Base-by-base conservation (phyloP, 2,797 vertebrate species). In the Pyrrhura leucotis region DNA sequence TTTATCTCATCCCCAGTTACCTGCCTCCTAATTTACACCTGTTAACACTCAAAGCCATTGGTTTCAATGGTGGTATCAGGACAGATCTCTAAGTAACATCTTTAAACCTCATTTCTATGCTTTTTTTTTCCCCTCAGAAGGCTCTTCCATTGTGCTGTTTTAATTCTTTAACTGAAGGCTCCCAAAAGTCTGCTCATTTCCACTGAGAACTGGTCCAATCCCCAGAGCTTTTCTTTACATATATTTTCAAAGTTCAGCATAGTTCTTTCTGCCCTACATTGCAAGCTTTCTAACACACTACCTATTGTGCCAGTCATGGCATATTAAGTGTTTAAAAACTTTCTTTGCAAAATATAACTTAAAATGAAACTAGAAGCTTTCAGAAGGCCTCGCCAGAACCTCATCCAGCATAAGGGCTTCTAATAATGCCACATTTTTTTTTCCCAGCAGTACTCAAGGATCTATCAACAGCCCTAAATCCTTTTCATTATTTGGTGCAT, bases 221-320 rank as follows among this genome's bases (percentile, higher is more conserved):
- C 83, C 95, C 54, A 67, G 93, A 94, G 96, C 83, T 86, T 93
- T 94, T 84, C 81, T 82, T 71, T 93, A 95, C 77, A 62, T 76
- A 5, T 51, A 87, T 85, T 94, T 94, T 95, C 91, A 94, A 95
- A 91, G 95, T 95, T 91, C 88, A 85, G 80, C 80, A 68, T 9
- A 86, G 56, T 35, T 93, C 91, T 91, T 79, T 85, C 81, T 95
- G 93, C 48, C 84, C 84, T 90, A 95, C 75, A 95, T 89, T 89
- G 81, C 71, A 80, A 67, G 84, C 84, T 89, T 89, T 90, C 86
- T 59, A 90, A 89, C 59, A 45, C 37, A 50, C 6, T 67, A 85
- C 90, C 83, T 82, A 87, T 90, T 94, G 50, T 71, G 83, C 67
- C 80, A 95, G 33, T 72, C 39, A 62, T 26, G 35, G 83, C 85